phyloP scores from a whole-genome alignment of 2,888 invertebrate genomes.

The Pyrrhosoma nymphula region DNA sequence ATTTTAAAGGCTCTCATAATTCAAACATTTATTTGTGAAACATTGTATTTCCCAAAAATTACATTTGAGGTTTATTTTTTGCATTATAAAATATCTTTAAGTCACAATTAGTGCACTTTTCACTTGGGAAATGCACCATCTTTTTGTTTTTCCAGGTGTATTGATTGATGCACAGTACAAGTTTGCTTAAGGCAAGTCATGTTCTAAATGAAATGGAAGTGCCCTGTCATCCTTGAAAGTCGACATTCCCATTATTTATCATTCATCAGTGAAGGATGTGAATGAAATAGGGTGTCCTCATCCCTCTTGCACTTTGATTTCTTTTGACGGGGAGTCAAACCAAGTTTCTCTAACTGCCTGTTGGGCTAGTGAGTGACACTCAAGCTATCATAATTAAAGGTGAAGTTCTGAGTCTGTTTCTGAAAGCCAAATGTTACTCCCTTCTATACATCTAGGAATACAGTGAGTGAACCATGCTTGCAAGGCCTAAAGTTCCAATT shows the following conservation, averaged over 20 bases:
- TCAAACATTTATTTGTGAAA: not conserved
- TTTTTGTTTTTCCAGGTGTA: not conserved
- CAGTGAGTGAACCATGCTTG: too few species aligned
- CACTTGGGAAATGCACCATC: not conserved
- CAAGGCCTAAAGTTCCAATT: too few species aligned
- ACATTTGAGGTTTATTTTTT: not conserved
- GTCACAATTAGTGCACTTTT: not conserved
- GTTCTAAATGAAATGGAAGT: not conserved
- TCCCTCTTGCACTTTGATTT: too few species aligned
- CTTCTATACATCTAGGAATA: too few species aligned
- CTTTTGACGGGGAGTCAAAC: too few species aligned
- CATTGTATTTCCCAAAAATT: not conserved
- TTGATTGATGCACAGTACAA: not conserved
- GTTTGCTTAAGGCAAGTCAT: not conserved
- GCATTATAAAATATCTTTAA: not conserved
- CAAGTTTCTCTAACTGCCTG: too few species aligned
- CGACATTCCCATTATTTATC: not conserved
- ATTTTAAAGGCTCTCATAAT: not conserved
- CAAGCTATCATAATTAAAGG: too few species aligned
- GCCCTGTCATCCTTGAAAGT: not conserved
- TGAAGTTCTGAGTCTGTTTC: too few species aligned
- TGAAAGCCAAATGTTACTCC: too few species aligned
- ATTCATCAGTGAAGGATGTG: not conserved
- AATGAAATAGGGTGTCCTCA: too few species aligned
- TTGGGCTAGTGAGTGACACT: too few species aligned